Evolutionary conservation across 2,797 vertebrate species (phyloP), one percentile per base, ranked within the genome.

Genomic region (Lerista edwardsae): DNA sequence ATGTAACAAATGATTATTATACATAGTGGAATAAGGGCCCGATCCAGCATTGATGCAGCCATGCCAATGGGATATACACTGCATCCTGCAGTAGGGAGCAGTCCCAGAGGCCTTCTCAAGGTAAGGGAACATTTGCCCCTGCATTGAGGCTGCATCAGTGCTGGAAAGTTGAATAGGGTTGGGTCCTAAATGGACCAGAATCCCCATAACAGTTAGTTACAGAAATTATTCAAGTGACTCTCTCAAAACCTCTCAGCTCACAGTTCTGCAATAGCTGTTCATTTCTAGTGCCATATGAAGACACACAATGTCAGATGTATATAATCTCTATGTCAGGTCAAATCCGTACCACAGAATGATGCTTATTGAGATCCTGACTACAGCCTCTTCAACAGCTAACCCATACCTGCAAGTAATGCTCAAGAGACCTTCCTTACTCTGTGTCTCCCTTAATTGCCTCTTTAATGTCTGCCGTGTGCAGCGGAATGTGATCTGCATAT

Each of bases 181-280:
- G n/a, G n/a, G n/a, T n/a, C n/a, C n/a, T 44, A 44, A 44, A 44
- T 44, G 41, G 59, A 65, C 4, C 65, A 17, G 59, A 41, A 19
- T 72, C n/a, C 71, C 23, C n/a, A 7, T 41, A 84, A 71, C 27
- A 47, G 2, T 74, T 31, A 47, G 2, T 74, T 57, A 47, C 62
- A 79, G 41, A 84, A 74, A 73, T 79, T 15, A 31, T 27, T n/a
- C 25, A 41, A 41, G 71, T 55, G 69, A 65, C 76, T 73, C 75
- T n/a, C 41, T 62, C 11, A 44, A 23, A 76, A 75, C 12, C 51
- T 74, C 25, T 55, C 34, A 14, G 25, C 47, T 59, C 29, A 61
- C 10, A 55, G 25, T 17, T 64, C 68, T 64, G 39, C 36, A 78
- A 7, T 44, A 25, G 31, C 44, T 72, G 44, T n/a, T 74, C 36